Evolutionary conservation across 1,140 invertebrate genomes (phyloP), one percentile per base, ranked within the genome.

Genomic region (Diploscapter pachys): DNA sequence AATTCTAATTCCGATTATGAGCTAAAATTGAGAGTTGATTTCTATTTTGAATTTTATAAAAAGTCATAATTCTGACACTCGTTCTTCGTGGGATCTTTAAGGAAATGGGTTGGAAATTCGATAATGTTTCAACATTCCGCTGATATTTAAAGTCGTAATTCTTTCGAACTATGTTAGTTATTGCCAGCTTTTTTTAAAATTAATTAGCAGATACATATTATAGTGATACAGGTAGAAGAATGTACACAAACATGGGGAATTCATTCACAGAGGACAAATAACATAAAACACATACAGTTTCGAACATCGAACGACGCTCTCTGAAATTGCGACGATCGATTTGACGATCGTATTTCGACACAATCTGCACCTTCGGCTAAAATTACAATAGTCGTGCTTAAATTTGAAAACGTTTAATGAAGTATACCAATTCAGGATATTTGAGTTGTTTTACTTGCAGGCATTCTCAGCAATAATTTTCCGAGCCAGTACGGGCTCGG

Each of bases 301-400:
- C 85, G 67, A 76, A 86, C 65, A 86, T 81, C 51, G 78, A 56
- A 61, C 81, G 69, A 66, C 84, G 75, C 73, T 86, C 84, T 49
- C 69, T 79, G 76, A 85, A 86, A 68, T 84, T 86, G 9, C 84
- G 81, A 53, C 79, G 80, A 55, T 81, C 79, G 69, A 73, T 77
- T 55, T 79, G 76, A 64, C 78, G 78, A 63, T 78, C 77, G 50
- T 78, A 78, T 66, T 78, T 78, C 61, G 68, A 72, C 13, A 72
- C 68, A 11, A 78, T 67, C 63, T 75, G 75, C 54, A 78, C 70
- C 49, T 76, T 72, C 51, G 77, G 69, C 77, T 78, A 72, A 77
- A 78, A 77, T 31, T 31, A 31, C 31, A 31, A 31, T 31, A 31
- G 31, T 31, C 31, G 1, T 31, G 31, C 31, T 31, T 31, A 31